Evolutionary conservation across 2,113 vertebrate genomes (phyloP).

Genomic region (Trinectes maculatus): DNA sequence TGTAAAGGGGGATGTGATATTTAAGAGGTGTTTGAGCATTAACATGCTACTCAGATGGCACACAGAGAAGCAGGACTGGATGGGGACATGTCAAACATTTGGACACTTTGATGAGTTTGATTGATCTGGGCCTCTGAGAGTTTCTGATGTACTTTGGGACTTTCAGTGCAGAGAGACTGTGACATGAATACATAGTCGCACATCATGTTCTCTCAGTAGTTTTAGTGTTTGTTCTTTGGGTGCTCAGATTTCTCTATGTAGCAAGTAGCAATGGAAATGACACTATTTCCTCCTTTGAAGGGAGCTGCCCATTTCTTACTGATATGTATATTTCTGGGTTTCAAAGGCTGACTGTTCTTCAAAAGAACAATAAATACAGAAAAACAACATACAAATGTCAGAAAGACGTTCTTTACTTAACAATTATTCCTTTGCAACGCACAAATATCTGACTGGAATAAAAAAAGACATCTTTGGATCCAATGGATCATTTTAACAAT

Average conservation of each 20-base stretch:
- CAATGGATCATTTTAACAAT: no score
- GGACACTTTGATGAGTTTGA: constrained; percentile 34
- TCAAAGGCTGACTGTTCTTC: no score
- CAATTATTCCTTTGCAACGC: no score
- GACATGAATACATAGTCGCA: constrained; percentile 17
- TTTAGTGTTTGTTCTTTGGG: constrained; percentile 8
- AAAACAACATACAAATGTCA: not conserved
- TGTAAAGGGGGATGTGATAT: constrained; percentile 37
- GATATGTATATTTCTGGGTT: not conserved
- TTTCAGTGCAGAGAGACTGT: constrained; percentile 11
- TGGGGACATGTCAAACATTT: constrained; percentile 38
- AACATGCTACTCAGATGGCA: constrained; percentile 22
- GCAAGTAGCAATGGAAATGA: constrained; percentile 1
- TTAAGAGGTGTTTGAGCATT: constrained; percentile 51
- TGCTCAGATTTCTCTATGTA: constrained; percentile 8
- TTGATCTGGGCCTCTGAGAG: constrained; percentile 51
- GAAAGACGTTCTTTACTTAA: no score
- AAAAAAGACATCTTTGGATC: no score
- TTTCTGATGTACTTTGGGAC: constrained; percentile 21
- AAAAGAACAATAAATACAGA: not conserved
- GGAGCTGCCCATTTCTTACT: not conserved
- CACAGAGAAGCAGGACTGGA: constrained; percentile 13
- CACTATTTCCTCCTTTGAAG: constrained; percentile 4
- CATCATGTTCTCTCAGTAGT: constrained; percentile 12
- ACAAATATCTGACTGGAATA: no score